A percentile compares a stretch with the other conserved stretches of the same genome.
phyloP scores from a whole-genome alignment of 2,113 vertebrate species.

The Dicerorhinus sumatrensis region DNA sequence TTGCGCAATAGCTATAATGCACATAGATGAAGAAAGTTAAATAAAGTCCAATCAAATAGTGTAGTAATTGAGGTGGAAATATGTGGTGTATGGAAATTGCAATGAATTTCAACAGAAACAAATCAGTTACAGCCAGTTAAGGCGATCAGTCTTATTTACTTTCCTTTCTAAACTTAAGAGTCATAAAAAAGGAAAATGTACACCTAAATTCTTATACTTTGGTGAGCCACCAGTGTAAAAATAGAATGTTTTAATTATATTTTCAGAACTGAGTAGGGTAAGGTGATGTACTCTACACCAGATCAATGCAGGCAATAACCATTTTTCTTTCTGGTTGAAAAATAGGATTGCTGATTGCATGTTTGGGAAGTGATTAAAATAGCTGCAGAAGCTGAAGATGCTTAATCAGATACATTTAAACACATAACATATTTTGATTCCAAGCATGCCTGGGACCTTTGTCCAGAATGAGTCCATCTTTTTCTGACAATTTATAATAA shows the following conservation, averaged over 20 bases:
- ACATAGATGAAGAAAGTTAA: slow-evolving; percentile 58
- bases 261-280: slow-evolving; percentile 70
- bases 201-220: slow-evolving; percentile 77
- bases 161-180: slow-evolving; percentile 80
- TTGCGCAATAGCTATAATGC: background rate
- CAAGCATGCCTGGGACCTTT: slow-evolving; percentile 59
- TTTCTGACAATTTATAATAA: slow-evolving; percentile 51
- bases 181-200: slow-evolving; percentile 80
- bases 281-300: slow-evolving; percentile 81
- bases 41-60: slow-evolving; percentile 70
- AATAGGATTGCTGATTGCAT: slow-evolving; percentile 76
- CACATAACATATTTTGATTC: slow-evolving; percentile 67
- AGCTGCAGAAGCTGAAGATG: slow-evolving; percentile 71
- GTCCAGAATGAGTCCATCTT: slow-evolving; percentile 9
- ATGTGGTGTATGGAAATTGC: slow-evolving; percentile 66
- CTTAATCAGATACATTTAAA: slow-evolving; percentile 76
- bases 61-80: slow-evolving; percentile 67
- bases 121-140: slow-evolving; percentile 77
- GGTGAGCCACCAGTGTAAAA: slow-evolving; percentile 79
- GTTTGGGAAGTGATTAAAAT: slow-evolving; percentile 84
- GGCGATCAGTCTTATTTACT: slow-evolving; percentile 75
- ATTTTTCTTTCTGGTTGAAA: slow-evolving; percentile 85
- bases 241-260: slow-evolving; percentile 85
- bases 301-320: slow-evolving; percentile 84
- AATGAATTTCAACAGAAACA: slow-evolving; percentile 77